Conservation (phyloP, 2,113 vertebrate species). For the Oncorhynchus gorbuscha region DNA sequence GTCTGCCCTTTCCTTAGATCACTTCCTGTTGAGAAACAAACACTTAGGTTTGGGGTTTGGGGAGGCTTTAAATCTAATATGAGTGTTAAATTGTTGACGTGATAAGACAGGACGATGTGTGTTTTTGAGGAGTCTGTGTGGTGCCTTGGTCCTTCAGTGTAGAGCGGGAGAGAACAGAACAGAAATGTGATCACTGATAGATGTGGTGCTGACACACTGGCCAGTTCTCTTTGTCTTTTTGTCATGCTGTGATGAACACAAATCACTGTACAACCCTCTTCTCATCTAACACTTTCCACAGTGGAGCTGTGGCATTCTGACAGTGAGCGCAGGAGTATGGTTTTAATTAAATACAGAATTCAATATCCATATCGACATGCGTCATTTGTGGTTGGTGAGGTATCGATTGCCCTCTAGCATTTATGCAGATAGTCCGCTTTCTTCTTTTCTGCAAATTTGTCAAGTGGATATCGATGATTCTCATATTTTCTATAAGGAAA, state of each 20-base stretch:
- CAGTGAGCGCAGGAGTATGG: constrained; percentile 48
- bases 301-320: constrained; percentile 36
- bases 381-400: constrained; percentile 68
- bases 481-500: constrained; percentile 25
- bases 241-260: constrained; percentile 41
- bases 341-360: constrained; percentile 76
- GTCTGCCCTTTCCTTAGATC: background rate
- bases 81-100: background rate
- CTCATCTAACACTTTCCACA: constrained; percentile 29
- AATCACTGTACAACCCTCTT: constrained; percentile 40
- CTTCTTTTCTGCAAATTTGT: constrained; percentile 56
- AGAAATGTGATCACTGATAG: constrained; percentile 48
- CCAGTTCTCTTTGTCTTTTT: background rate
- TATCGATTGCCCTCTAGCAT: constrained; percentile 59
- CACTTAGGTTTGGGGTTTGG: background rate
- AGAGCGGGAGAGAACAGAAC: constrained; percentile 30
- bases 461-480: constrained; percentile 49
- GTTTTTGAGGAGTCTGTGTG: background rate
- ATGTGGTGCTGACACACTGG: constrained; percentile 42
- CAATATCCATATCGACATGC: constrained; percentile 72
- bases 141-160: background rate
- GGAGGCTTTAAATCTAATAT: background rate
- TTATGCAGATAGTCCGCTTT: constrained; percentile 70
- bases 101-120: background rate
- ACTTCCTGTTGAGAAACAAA: background rate